Percentiles rank a stretch among this genome's conserved stretches.
Evolutionary conservation across 2,888 invertebrate genomes (phyloP).

Genomic region (Pediacus dermestoides): DNA sequence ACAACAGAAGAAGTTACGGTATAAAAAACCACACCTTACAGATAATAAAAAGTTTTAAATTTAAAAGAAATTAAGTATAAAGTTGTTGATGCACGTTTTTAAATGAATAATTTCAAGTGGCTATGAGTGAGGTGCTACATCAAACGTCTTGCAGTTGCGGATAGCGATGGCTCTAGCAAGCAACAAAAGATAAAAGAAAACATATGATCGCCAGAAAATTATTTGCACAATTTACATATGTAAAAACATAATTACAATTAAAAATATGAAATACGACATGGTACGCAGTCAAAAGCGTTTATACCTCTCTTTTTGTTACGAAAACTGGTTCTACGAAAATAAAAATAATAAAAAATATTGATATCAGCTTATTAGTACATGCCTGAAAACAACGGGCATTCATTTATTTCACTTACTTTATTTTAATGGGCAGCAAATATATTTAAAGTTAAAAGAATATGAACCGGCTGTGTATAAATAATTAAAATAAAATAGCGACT

Average conservation of each 20-base stretch:
- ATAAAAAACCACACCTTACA: too few species aligned
- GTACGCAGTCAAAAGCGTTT: slow-evolving; percentile 11
- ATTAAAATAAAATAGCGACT: slow-evolving; percentile 23
- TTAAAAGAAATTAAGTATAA: too few species aligned
- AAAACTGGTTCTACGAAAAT: slow-evolving; percentile 24
- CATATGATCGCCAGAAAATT: too few species aligned
- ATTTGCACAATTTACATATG: slow-evolving; percentile 21
- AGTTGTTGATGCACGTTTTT: too few species aligned
- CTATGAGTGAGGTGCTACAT: too few species aligned
- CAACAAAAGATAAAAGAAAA: too few species aligned
- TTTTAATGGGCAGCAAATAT: slow-evolving; percentile 35
- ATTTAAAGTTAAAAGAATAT: slow-evolving; percentile 27
- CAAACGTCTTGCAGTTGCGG: too few species aligned
- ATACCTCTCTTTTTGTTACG: slow-evolving; percentile 16
- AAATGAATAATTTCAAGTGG: too few species aligned
- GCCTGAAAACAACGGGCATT: slow-evolving; percentile 33
- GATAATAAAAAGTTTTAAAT: too few species aligned
- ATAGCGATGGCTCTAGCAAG: too few species aligned
- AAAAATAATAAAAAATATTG: slow-evolving; percentile 29
- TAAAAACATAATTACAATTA: slow-evolving; percentile 31
- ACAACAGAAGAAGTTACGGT: too few species aligned
- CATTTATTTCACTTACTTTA: slow-evolving; percentile 39
- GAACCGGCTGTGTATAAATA: slow-evolving; percentile 22
- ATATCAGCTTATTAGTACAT: slow-evolving; percentile 39
- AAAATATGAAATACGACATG: slow-evolving; percentile 36